Evolutionary conservation across 2,113 vertebrate species (phyloP), one percentile per base, ranked within the genome.

Genomic region (Mormyrus iriodes): DNA sequence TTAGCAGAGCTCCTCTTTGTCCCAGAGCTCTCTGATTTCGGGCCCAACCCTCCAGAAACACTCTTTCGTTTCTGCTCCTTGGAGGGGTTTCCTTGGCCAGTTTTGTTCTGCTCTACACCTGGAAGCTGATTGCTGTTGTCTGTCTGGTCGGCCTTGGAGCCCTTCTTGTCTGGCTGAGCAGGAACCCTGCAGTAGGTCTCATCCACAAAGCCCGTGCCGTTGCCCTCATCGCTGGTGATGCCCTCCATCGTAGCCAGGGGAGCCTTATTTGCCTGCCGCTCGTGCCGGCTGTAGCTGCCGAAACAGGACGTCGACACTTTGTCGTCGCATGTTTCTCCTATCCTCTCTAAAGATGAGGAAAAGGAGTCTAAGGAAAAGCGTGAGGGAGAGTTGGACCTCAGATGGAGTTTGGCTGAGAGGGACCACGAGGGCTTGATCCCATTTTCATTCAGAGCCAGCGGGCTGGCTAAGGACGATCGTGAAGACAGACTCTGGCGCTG

Each of bases 361-460:
- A 97, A 97, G 0, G 98, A 99, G 90, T 99, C 98, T n/a, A 98
- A 97, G 10, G 98, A 97, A 93, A 99, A 98, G 2, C 97, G 97
- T 0, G 98, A 99, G 0, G 98, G 98, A 0, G 98, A 99, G 93
- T 91, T 98, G 90, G 98, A 97, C 27, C 98, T 96, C 94, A 98
- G 95, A 90, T 98, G 97, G 52, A 99, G 96, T 91, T 99, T 99
- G 0, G 97, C 96, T 0, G 98, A 97, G 61, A 99, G 95, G 0
- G 97, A 98, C 98, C 98, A 99, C 0, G 97, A 98, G 0, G 97
- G 97, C 53, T 97, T 96, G 51, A 97, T 93, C 17, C 97, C 97
- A 0, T 97, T 97, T 88, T 99, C 98, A 15, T 95, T 97, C 91
- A 95, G 94, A 15, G 97, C 97, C 93, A 99, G 93, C 0, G 98